These are phyloP conservation scores for Clostera curtula DNA, from an alignment of 2,888 invertebrate species.

Conservation along the genomic window DNA sequence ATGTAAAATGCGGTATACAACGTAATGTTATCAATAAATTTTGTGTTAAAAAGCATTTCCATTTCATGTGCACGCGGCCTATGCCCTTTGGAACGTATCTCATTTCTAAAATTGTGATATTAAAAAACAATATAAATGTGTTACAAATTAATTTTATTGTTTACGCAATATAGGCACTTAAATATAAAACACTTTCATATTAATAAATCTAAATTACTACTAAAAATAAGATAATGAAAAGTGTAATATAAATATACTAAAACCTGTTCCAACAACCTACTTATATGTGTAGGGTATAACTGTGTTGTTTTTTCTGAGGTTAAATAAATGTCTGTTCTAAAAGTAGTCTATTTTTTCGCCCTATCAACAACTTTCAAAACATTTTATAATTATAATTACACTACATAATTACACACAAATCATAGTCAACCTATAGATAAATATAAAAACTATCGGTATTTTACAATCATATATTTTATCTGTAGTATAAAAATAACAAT, in stretches of 20 bases:
- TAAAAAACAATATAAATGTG: too few species aligned
- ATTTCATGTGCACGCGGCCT: background rate
- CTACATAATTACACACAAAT: too few species aligned
- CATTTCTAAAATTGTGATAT: background rate
- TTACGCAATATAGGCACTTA: slow-evolving; percentile 15
- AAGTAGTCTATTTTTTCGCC: slow-evolving; percentile 4
- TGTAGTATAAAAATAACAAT: too few species aligned
- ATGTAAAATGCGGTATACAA: too few species aligned
- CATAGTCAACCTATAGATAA: too few species aligned
- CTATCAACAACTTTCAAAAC: slow-evolving; percentile 6
- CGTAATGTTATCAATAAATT: too few species aligned
- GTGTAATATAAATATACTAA: slow-evolving; percentile 21
- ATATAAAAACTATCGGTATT: too few species aligned
- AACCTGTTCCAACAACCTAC: slow-evolving; percentile 36
- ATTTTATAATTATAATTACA: slow-evolving; percentile 5
- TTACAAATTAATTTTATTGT: slow-evolving; percentile 21
- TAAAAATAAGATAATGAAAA: slow-evolving; percentile 20
- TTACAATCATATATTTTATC: too few species aligned
- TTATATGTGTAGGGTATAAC: slow-evolving; percentile 41
- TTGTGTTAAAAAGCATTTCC: too few species aligned
- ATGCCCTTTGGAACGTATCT: too few species aligned
- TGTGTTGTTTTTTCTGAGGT: slow-evolving; percentile 66
- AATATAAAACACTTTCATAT: slow-evolving; percentile 19
- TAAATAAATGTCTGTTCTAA: slow-evolving; percentile 72
- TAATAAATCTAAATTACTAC: slow-evolving; percentile 19